These are phyloP conservation scores for Mantis religiosa DNA, from an alignment of 2,888 invertebrate species.

Conservation along the genomic window DNA sequence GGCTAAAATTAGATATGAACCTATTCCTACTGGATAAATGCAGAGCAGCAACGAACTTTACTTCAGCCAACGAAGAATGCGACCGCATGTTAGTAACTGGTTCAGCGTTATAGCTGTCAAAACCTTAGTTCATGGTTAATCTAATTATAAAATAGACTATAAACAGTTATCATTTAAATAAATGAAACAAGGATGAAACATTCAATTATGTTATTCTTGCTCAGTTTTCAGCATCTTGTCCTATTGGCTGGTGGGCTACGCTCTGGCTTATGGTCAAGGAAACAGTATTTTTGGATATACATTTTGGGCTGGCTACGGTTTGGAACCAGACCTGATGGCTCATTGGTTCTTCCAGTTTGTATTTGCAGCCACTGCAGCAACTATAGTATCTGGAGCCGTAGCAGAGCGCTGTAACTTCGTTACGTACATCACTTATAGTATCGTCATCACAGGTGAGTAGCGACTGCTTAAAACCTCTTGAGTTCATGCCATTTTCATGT, in stretches of 20 bases:
- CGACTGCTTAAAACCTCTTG: not conserved
- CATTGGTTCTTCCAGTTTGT: slow-evolving; percentile 53
- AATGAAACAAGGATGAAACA: too few species aligned
- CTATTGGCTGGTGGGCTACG: slow-evolving; percentile 48
- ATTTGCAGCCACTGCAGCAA: slow-evolving; percentile 54
- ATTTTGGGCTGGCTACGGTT: slow-evolving; percentile 34
- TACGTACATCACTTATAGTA: slow-evolving; percentile 52
- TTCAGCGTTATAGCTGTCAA: too few species aligned
- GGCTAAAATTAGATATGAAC: too few species aligned
- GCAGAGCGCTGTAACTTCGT: slow-evolving; percentile 52
- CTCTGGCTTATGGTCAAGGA: slow-evolving; percentile 45
- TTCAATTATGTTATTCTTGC: not conserved
- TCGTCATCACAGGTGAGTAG: slow-evolving; percentile 47
- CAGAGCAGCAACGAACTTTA: too few species aligned
- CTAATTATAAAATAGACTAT: too few species aligned
- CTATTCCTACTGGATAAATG: too few species aligned
- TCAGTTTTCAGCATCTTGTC: slow-evolving; percentile 40
- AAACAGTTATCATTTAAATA: too few species aligned
- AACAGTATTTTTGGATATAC: slow-evolving; percentile 26
- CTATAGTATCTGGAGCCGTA: slow-evolving; percentile 52
- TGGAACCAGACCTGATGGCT: slow-evolving; percentile 35
- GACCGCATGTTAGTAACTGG: too few species aligned
- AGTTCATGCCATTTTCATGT: too few species aligned
- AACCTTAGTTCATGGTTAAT: too few species aligned
- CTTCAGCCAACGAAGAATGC: too few species aligned